Base-by-base conservation (phyloP, 37 sponge, comb jelly and placozoan genomes). In the Agelas oroides region DNA sequence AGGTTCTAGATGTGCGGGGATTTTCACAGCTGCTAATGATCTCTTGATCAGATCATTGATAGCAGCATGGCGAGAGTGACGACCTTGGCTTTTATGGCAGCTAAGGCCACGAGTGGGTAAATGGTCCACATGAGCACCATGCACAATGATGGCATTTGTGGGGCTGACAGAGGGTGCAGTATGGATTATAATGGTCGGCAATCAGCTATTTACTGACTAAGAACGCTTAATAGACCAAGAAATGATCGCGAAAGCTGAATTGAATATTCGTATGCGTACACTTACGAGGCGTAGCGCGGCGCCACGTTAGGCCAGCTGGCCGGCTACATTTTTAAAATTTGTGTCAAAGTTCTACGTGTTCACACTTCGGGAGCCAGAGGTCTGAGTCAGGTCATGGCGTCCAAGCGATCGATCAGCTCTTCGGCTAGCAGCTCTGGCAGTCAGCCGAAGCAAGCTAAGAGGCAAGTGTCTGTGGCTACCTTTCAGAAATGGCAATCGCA, bases 81-180 rank as follows among this genome's bases (percentile, higher is more conserved):
- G 52, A 21, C 46, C 46, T 8, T 46, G 46, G 8, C 46, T 46
- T 8, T 46, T 46, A 8, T 8, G 46, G 46, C 46, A 87, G 35
- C 74, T 63, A 27, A 87, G 74, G 60, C 88, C 88, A 73, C 79
- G 81, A 24, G 37, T 61, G 53, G 35, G 65, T 40, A 73, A 62
- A 14, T 73, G 66, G 74, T 59, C 75, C 39, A 87, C 75, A 5
- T 79, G 53, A 31, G 15, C 53, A 15, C 88, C 8, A n/a, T n/a
- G n/a, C 87, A 73, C 88, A 87, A 36, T 53, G 52, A 32, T 34
- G 65, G 60, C 88, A 87, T 1, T 38, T 14, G 65, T 87, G 88
- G 5, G 80, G 81, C 16, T 61, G 74, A 61, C 80, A 58, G 61
- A 87, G 54, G 27, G 88, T 40, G 3, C 83, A 82, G 83, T 36